Conservation (phyloP, 2,113 vertebrate species). For the Toxostoma redivivum region DNA sequence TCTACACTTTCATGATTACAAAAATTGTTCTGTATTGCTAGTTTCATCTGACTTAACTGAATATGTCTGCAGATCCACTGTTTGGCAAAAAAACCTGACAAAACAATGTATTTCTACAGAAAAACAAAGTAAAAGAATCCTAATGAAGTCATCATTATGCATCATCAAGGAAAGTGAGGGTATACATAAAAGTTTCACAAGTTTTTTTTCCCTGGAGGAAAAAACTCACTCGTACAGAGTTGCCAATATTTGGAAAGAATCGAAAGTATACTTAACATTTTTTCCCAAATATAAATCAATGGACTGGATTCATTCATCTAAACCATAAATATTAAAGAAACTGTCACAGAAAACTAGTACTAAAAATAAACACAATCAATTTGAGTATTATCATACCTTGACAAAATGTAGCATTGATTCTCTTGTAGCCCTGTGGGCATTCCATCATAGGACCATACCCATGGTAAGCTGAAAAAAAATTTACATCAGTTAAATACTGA, state of each 20-base stretch:
- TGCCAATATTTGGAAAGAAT: neutral
- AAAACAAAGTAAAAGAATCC: neutral
- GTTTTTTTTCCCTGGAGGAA: neutral
- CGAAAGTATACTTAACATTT: neutral
- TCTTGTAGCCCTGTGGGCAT: slow-evolving; percentile 92
- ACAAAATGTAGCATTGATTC: slow-evolving; percentile 90
- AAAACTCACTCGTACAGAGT: neutral
- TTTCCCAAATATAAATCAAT: neutral
- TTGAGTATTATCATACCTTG: slow-evolving; percentile 79
- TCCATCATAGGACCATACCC: slow-evolving; percentile 79
- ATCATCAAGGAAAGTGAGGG: neutral
- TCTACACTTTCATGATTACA: neutral
- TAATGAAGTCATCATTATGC: neutral
- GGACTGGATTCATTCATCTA: neutral
- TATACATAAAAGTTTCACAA: neutral
- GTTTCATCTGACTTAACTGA: neutral
- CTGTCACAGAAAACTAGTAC: neutral
- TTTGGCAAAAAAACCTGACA: neutral
- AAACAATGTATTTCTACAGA: neutral
- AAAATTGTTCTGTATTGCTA: neutral
- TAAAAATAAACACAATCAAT: neutral
- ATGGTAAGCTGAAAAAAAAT: slow-evolving; percentile 77
- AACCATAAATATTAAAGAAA: neutral
- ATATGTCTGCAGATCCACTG: neutral
- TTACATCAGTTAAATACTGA: neutral